Conservation (phyloP, 2,888 invertebrate species). For the Euclidia mi region DNA sequence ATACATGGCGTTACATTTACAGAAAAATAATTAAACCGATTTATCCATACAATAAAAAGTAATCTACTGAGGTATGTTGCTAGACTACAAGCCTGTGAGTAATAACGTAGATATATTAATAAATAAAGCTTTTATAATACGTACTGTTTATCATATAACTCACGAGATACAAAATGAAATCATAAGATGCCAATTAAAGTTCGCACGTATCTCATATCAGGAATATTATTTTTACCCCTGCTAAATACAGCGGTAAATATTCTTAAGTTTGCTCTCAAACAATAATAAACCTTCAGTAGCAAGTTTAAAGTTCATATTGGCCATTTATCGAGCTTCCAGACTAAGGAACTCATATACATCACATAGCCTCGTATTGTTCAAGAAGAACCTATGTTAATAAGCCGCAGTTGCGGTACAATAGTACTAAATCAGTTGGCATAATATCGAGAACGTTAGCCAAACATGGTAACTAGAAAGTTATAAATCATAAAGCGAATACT, state of each 20-base stretch:
- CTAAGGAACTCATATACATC: slow-evolving; percentile 30
- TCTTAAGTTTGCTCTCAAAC: no score
- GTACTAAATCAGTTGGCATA: slow-evolving; percentile 74
- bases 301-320: slow-evolving; percentile 17
- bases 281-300: neutral
- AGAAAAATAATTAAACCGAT: no score
- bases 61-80: no score
- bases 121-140: no score
- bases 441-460: slow-evolving; percentile 72
- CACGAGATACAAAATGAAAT: neutral
- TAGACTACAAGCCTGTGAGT: no score
- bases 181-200: slow-evolving; percentile 8
- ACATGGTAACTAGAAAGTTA: slow-evolving; percentile 70
- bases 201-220: slow-evolving; percentile 3
- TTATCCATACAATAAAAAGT: no score
- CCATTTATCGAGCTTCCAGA: no score
- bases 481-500: slow-evolving; percentile 74
- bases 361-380: slow-evolving; percentile 49
- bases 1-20: no score
- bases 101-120: no score
- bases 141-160: no score
- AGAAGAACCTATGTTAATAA: slow-evolving; percentile 68
- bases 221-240: neutral
- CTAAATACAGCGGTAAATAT: no score
- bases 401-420: slow-evolving; percentile 61